Evolutionary conservation across 2,888 invertebrate species (phyloP), one percentile per base, ranked within the genome.

Genomic region (Griposia aprilina): DNA sequence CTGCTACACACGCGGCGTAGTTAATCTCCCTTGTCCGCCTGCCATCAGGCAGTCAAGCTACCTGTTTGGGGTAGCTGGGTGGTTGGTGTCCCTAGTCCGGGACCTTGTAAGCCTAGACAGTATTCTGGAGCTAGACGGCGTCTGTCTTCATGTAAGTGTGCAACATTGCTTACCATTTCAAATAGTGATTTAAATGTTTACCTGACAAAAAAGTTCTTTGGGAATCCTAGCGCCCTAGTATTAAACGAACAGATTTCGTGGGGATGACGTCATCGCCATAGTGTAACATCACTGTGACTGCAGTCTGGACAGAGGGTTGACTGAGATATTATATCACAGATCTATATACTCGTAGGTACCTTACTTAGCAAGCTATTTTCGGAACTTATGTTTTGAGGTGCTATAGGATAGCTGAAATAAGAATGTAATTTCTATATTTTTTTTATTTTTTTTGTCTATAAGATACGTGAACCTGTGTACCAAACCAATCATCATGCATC

Each of bases 151-250:
- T 45, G 45, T 45, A 45, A 45, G 45, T 45, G 45, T 6, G 30
- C 20, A 26, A 45, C 6, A 26, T 4, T n/a, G 7, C 41, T 41
- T 41, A 41, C 41, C 41, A 41, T 36, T 36, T 36, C 30, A 36
- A 36, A 41, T 7, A 41, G 41, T 41, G 41, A 41, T 41, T 41
- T 41, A 41, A 41, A 41, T 41, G 41, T 41, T 41, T 41, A 41
- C 41, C 41, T 41, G 45, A 45, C 10, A 10, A 50, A n/a, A 41
- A 62, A 55, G 6, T 17, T 79, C 55, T 26, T 15, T 0, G 7
- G 20, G 23, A 30, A 36, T 55, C 20, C 48, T 78, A 26, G 15
- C 23, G 10, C 55, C 78, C 71, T 78, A 62, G 78, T 78, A 71
- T 10, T 15, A 41, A 26, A 79, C 26, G 62, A 63, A 63, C 26